Evolutionary conservation across 2,888 invertebrate species (phyloP).

Genomic region (Pachymerium ferrugineum): DNA sequence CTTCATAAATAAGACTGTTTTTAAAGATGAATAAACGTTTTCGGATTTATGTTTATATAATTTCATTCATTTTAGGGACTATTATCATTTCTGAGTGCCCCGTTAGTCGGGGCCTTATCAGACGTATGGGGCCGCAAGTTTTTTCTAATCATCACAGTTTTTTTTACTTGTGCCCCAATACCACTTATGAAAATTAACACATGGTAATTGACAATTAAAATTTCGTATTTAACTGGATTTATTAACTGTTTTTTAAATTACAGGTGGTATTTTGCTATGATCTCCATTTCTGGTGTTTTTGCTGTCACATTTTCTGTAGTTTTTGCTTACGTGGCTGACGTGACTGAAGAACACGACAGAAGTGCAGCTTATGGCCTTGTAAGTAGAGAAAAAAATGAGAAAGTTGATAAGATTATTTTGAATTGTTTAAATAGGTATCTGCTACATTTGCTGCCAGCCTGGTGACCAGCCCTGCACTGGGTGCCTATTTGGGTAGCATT

Average conservation of each 20-base stretch:
- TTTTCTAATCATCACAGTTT: conserved; percentile 93
- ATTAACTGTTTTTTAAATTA: neutral
- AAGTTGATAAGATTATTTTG: neutral
- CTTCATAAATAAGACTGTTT: no score
- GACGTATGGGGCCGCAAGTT: conserved; percentile 99
- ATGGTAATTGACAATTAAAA: conserved; percentile 55
- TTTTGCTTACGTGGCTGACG: conserved; percentile 98
- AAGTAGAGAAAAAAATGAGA: conserved; percentile 39
- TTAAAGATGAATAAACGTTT: no score
- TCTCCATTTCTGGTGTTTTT: conserved; percentile 97
- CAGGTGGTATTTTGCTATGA: conserved; percentile 97
- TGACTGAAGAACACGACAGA: conserved; percentile 92
- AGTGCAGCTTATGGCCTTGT: conserved; percentile 93
- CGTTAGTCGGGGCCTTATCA: conserved; percentile 91
- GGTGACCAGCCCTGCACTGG: conserved; percentile 96
- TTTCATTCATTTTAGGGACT: conserved; percentile 61
- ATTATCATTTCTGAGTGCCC: conserved; percentile 94
- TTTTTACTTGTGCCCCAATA: conserved; percentile 98
- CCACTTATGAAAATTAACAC: conserved; percentile 98
- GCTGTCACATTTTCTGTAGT: conserved; percentile 99
- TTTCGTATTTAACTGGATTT: neutral
- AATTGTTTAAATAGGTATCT: conserved; percentile 56
- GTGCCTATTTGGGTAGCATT: conserved; percentile 57
- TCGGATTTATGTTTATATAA: neutral
- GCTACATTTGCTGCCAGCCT: conserved; percentile 99